Evolutionary conservation across 1,140 invertebrate genomes (phyloP).

Genomic region (Lordiphosa mommai): DNA sequence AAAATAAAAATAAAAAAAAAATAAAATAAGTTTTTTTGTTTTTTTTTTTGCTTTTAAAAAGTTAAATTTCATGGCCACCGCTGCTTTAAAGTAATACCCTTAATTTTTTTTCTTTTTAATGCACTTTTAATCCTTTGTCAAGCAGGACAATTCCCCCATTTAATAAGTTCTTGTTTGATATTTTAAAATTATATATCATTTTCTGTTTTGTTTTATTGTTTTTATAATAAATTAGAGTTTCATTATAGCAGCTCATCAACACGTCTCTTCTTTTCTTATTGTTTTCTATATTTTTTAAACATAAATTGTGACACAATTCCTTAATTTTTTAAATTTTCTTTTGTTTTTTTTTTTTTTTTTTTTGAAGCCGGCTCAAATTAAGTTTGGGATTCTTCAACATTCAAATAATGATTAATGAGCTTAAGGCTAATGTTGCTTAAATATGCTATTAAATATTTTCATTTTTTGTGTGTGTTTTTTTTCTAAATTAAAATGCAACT

Average conservation of each 20-base stretch:
- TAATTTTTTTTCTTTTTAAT: too few relatives aligned
- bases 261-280: conserved; percentile 16
- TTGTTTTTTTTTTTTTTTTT: conserved; percentile 15
- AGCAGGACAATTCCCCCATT: too few relatives aligned
- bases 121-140: too few relatives aligned
- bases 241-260: conserved; percentile 57
- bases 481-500: conserved; percentile 62
- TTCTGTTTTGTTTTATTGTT: conserved; percentile 26
- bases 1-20: too few relatives aligned
- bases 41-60: too few relatives aligned
- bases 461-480: conserved; percentile 10
- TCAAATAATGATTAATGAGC: conserved; percentile 18
- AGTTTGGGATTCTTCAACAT: conserved; percentile 20
- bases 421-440: conserved; percentile 24
- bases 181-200: conserved; percentile 1
- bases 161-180: too few relatives aligned
- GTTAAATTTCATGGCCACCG: too few relatives aligned
- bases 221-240: conserved; percentile 71
- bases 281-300: conserved; percentile 9
- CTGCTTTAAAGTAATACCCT: too few relatives aligned
- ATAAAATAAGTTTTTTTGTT: too few relatives aligned
- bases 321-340: not conserved
- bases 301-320: conserved; percentile 10
- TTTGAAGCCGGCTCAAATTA: conserved; percentile 35
- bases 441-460: conserved; percentile 21